Conservation (phyloP, 2,888 invertebrate genomes). For the Uloborus plumipes region DNA sequence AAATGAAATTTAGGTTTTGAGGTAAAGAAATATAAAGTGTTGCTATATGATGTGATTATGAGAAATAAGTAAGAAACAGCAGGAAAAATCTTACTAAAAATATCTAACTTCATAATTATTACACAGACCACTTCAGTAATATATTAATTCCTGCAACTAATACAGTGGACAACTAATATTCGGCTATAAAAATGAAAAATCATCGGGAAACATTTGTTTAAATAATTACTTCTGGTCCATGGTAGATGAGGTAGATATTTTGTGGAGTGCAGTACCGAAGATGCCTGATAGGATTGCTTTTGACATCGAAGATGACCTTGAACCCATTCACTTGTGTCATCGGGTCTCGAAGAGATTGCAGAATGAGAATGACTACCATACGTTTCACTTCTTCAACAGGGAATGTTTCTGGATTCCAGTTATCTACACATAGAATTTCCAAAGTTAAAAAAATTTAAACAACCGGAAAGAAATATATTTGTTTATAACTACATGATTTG, state of each 20-base stretch:
- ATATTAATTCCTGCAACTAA: too few relatives aligned
- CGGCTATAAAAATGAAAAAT: too few relatives aligned
- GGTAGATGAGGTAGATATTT: constrained; percentile 21
- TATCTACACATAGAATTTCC: constrained; percentile 1
- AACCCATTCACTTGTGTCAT: constrained; percentile 50
- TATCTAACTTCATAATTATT: not conserved
- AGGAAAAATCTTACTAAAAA: not conserved
- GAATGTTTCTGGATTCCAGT: constrained; percentile 31
- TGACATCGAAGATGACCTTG: constrained; percentile 30
- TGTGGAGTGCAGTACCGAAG: constrained; percentile 5
- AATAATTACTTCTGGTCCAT: constrained; percentile 22
- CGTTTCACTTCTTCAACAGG: constrained; percentile 20
- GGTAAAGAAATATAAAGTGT: too few relatives aligned
- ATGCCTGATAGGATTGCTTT: constrained; percentile 31
- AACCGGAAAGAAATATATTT: too few relatives aligned
- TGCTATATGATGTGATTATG: too few relatives aligned
- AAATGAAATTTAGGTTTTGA: too few relatives aligned
- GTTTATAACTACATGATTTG: too few relatives aligned
- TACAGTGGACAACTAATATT: too few relatives aligned
- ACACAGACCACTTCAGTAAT: too few relatives aligned
- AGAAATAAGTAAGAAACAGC: too few relatives aligned
- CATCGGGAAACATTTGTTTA: not conserved
- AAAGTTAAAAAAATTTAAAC: too few relatives aligned
- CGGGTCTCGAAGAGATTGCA: constrained; percentile 23
- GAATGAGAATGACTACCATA: constrained; percentile 1